phyloP scores from a whole-genome alignment of 2,888 invertebrate genomes.

The Andrena praecox region DNA sequence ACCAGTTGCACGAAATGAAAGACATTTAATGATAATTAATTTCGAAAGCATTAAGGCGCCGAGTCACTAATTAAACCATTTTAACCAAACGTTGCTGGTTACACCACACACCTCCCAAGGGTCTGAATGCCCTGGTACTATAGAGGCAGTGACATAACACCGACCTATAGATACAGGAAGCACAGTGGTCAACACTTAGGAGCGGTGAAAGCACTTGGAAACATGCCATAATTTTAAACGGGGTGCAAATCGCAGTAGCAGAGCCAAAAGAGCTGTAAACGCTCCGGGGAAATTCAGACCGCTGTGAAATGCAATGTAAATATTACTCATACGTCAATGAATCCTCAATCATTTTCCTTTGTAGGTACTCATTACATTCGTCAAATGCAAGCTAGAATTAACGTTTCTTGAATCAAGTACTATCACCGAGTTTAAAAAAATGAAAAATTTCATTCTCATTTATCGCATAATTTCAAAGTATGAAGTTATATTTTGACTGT shows the following conservation, averaged over 20 bases:
- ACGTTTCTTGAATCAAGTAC: not conserved
- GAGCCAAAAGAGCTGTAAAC: conserved; percentile 35
- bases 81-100: not conserved
- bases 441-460: too few species aligned
- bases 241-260: conserved; percentile 39
- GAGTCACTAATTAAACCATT: not conserved
- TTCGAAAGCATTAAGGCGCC: not conserved
- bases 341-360: not conserved
- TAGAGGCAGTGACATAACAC: conserved; percentile 9
- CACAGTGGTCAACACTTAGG: conserved; percentile 40
- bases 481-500: too few species aligned
- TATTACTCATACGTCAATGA: not conserved
- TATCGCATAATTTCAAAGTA: too few species aligned
- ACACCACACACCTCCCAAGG: too few species aligned
- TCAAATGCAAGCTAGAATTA: not conserved
- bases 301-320: not conserved
- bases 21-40: not conserved
- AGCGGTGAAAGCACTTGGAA: conserved; percentile 58
- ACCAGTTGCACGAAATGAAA: not conserved
- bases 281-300: conserved; percentile 22
- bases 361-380: not conserved
- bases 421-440: too few species aligned
- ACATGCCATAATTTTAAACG: conserved; percentile 61
- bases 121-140: not conserved
- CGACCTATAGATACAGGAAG: conserved; percentile 6